These are phyloP conservation scores for Phymatocera aterrima DNA, from an alignment of 2,888 invertebrate genomes.

Conservation along the genomic window DNA sequence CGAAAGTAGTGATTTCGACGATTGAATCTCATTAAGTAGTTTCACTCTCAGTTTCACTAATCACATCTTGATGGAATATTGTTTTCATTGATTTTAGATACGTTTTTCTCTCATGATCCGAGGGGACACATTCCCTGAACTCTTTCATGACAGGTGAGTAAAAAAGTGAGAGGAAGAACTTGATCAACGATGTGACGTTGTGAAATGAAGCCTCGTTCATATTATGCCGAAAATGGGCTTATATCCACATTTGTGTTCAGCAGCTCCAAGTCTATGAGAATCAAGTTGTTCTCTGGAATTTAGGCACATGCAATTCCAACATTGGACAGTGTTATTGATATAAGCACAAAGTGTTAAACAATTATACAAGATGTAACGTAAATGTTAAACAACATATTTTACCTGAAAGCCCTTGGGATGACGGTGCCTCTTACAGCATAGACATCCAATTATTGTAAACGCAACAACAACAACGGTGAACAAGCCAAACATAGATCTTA, in stretches of 20 bases:
- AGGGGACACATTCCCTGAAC: too few relatives aligned
- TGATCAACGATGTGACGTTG: neutral
- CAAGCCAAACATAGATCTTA: conserved; percentile 63
- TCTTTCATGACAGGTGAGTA: neutral
- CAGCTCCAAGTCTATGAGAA: neutral
- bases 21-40: too few relatives aligned
- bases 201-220: neutral
- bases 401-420: conserved; percentile 72
- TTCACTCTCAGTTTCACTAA: neutral
- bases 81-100: neutral
- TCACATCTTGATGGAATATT: neutral
- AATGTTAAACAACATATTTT: conserved; percentile 37
- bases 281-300: neutral
- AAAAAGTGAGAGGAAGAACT: neutral
- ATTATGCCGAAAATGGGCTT: neutral
- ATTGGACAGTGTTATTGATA: neutral
- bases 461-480: conserved; percentile 64
- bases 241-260: neutral
- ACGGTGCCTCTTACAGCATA: conserved; percentile 69
- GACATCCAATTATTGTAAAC: conserved; percentile 68
- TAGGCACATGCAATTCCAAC: neutral
- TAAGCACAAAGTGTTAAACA: neutral
- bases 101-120: neutral
- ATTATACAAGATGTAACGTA: neutral
- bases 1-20: too few relatives aligned